These are phyloP conservation scores for Actinia equina DNA, from an alignment of 64 coral and sea anemone species.

Conservation along the genomic window DNA sequence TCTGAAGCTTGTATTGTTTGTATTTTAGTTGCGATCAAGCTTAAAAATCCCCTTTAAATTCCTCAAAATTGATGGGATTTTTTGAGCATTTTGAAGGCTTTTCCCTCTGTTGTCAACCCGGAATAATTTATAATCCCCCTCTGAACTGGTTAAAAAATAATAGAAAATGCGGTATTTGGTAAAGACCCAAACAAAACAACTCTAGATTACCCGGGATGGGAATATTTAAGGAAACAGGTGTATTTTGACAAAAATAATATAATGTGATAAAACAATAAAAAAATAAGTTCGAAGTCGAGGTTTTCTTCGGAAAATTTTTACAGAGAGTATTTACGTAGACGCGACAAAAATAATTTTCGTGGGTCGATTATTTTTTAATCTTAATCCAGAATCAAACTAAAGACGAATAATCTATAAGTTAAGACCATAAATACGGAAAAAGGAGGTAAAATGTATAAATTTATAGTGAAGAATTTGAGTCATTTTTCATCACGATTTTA, in stretches of 20 bases:
- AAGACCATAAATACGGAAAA: background rate
- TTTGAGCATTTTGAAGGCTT: background rate
- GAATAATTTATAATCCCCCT: conserved; percentile 5
- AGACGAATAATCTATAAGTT: background rate
- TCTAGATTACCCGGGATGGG: background rate
- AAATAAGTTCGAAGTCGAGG: background rate
- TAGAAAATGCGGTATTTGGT: background rate
- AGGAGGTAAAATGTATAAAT: background rate
- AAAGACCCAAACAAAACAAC: background rate
- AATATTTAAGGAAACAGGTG: background rate
- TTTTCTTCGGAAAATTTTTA: background rate
- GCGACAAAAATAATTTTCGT: background rate
- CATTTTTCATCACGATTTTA: background rate
- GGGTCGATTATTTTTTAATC: background rate
- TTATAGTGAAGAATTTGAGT: background rate
- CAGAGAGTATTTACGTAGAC: background rate
- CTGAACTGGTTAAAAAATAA: background rate
- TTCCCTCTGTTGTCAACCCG: background rate
- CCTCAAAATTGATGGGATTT: background rate
- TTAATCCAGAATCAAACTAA: background rate
- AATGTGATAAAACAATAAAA: background rate
- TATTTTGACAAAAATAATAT: background rate
- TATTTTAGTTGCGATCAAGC: background rate
- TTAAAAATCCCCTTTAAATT: background rate
- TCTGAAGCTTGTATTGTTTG: background rate